These are phyloP conservation scores for Pantala flavescens DNA, from an alignment of 1,140 invertebrate genomes.

Conservation along the genomic window DNA sequence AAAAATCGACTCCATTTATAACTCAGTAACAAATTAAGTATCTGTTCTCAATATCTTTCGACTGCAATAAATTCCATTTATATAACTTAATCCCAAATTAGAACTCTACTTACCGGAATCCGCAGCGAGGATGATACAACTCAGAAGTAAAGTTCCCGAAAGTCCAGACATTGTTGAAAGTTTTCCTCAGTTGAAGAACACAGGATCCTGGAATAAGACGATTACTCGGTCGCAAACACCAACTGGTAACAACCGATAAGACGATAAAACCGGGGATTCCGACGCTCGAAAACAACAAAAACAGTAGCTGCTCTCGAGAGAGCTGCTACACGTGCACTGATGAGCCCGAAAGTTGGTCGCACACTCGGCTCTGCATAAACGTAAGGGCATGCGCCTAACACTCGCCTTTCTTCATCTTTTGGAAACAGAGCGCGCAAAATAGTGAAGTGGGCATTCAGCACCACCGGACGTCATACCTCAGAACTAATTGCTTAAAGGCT, in stretches of 20 bases:
- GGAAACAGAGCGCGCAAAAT: too few species aligned
- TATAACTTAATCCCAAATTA: not conserved
- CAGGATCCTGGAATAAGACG: not conserved
- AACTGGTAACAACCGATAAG: not conserved
- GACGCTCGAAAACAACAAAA: not conserved
- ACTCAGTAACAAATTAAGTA: too few species aligned
- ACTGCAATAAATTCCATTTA: too few species aligned
- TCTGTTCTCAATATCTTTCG: too few species aligned
- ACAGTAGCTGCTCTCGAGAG: slow-evolving; percentile 1
- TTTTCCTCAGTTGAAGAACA: not conserved
- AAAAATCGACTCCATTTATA: too few species aligned
- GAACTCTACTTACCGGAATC: not conserved
- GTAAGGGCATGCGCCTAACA: not conserved
- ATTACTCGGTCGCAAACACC: too few species aligned
- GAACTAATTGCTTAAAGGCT: too few species aligned
- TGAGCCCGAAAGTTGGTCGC: not conserved
- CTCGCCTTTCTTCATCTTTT: too few species aligned
- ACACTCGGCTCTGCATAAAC: not conserved
- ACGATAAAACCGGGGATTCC: not conserved
- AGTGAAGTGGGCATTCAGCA: too few species aligned
- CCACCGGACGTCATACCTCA: too few species aligned
- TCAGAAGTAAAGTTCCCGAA: not conserved
- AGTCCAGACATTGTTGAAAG: not conserved
- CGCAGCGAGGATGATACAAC: not conserved
- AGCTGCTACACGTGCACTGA: not conserved